Conservation (phyloP, 2,797 vertebrate genomes). For the Brachymystax lenok region DNA sequence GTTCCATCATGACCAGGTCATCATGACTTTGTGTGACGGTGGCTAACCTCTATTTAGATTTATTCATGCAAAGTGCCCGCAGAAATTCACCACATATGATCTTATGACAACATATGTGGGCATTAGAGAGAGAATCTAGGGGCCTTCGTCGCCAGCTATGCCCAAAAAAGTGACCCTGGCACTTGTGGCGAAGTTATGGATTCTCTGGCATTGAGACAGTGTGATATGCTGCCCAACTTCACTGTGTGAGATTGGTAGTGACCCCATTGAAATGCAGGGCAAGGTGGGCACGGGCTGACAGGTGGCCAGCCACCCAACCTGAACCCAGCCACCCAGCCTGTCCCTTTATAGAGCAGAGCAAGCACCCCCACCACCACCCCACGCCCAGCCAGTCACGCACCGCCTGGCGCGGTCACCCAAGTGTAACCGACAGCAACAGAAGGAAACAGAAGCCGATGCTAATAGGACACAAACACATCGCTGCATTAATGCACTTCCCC, state of each 20-base stretch:
- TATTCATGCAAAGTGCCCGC: not conserved
- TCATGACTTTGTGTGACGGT: constrained; percentile 14
- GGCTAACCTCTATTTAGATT: not conserved
- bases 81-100: not conserved
- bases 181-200: not conserved
- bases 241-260: constrained; percentile 4
- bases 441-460: constrained; percentile 31
- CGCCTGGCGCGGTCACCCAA: constrained; percentile 31
- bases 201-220: not conserved
- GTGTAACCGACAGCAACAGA: constrained; percentile 23
- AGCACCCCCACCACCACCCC: not conserved
- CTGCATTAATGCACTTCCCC: constrained; percentile 37
- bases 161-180: constrained; percentile 15
- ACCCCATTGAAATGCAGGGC: not conserved
- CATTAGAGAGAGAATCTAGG: not conserved
- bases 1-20: constrained; percentile 23
- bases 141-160: not conserved
- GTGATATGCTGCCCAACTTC: not conserved
- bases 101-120: not conserved
- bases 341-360: not conserved
- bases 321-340: not conserved
- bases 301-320: not conserved
- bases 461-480: constrained; percentile 36
- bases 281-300: not conserved
- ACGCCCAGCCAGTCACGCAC: constrained; percentile 13